Base-by-base conservation (phyloP, 2,113 vertebrate species). In the Miniopterus natalensis region DNA sequence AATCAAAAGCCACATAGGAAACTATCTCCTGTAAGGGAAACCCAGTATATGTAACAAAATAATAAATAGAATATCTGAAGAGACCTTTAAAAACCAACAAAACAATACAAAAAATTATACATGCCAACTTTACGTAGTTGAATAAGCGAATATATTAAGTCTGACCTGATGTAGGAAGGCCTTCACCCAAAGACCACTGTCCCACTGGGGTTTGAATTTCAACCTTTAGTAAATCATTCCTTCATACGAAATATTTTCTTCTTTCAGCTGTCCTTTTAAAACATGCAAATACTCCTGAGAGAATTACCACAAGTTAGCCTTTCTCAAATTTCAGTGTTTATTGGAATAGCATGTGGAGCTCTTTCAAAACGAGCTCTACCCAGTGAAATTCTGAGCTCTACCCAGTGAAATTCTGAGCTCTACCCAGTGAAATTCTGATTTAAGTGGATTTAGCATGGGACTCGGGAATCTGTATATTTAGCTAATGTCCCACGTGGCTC, bases 261-360 rank as follows among this genome's bases (percentile, higher is more conserved):
- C 71, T 83, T 42, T 88, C 59, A 84, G 40, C 7, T 71, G 49
- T 68, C 51, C 25, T 94, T 84, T 95, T 87, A 55, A 79, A 92
- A 94, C 55, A 73, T 71, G 14, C 23, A 91, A 91, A 96, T 93
- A 27, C 29, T 95, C 70, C n/a, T n/a, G 42, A 23, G 87, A 94
- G 83, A 86, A 89, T 73, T 45, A 85, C 81, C 78, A 63, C 45
- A 81, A 73, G 23, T 79, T 92, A 51, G 17, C 57, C 21, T 84
- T 77, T 70, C 81, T 84, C 31, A 77, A 61, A 71, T 85, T 59
- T 95, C 81, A 47, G 9, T 74, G 12, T 80, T 91, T 84, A 91
- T 85, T 75, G 61, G 12, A 91, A 73, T 93, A 47, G 73, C 93
- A 45, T 84, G 57, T 65, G 57, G 53, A 42, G 14, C 21, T 80